phyloP scores from a whole-genome alignment of 2,113 vertebrate genomes.

The Nycticebus coucang region DNA sequence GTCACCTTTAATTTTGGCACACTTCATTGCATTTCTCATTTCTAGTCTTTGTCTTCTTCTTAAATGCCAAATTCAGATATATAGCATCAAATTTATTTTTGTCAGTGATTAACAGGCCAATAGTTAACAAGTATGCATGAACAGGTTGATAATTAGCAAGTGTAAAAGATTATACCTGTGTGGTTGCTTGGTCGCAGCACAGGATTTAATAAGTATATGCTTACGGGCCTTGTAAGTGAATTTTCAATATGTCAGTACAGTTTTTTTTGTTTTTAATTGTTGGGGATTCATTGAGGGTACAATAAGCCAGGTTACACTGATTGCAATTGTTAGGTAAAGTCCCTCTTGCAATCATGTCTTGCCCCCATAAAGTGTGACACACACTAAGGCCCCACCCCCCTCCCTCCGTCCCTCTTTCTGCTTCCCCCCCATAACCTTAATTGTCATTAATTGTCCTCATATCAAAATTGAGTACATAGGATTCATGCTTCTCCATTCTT shows the following conservation, averaged over 20 bases:
- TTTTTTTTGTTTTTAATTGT: too few relatives aligned
- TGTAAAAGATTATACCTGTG: not conserved
- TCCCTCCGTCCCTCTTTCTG: too few relatives aligned
- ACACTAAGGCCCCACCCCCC: too few relatives aligned
- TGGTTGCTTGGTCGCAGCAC: slow-evolving; percentile 21
- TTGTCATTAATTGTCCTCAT: too few relatives aligned
- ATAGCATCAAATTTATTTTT: not conserved
- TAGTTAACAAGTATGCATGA: slow-evolving; percentile 9
- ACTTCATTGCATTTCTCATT: not conserved
- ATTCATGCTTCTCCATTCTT: too few relatives aligned
- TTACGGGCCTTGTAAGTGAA: not conserved
- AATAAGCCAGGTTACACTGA: too few relatives aligned
- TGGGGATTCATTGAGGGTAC: too few relatives aligned
- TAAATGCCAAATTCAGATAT: not conserved
- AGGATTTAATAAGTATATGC: slow-evolving; percentile 36
- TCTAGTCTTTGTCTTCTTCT: slow-evolving; percentile 23
- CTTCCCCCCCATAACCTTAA: too few relatives aligned
- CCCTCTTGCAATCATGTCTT: too few relatives aligned
- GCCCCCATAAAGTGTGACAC: too few relatives aligned
- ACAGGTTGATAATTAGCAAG: slow-evolving; percentile 45
- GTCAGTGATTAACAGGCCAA: slow-evolving; percentile 44
- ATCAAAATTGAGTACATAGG: too few relatives aligned
- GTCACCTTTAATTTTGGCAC: not conserved
- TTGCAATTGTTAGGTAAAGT: too few relatives aligned
- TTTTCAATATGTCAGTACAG: not conserved